Evolutionary conservation across 2,888 invertebrate species (phyloP).

Genomic region (Ormyrus nitidulus): DNA sequence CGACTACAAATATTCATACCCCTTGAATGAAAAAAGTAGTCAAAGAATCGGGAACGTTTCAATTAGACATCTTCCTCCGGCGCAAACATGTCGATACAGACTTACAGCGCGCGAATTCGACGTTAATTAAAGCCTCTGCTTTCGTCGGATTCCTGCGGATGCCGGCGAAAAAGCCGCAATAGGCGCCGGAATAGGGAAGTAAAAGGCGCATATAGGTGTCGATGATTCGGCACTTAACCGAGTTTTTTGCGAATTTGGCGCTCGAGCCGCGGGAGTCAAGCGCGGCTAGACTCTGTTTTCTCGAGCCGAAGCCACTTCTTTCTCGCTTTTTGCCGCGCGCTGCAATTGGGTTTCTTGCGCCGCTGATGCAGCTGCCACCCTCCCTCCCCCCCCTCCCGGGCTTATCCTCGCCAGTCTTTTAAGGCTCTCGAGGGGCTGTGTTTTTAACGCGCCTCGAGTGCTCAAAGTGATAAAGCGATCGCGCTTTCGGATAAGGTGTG

Average conservation of each 20-base stretch:
- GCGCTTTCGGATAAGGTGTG: no score
- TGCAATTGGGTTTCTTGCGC: slow-evolving; percentile 6
- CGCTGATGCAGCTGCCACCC: slow-evolving; percentile 5
- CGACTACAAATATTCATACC: no score
- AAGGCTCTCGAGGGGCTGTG: background rate
- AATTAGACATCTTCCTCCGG: no score
- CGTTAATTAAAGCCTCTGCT: slow-evolving; percentile 23
- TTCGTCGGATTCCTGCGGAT: background rate
- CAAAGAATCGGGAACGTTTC: no score
- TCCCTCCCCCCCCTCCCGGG: background rate
- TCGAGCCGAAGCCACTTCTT: background rate
- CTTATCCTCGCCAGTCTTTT: background rate
- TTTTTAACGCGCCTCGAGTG: background rate
- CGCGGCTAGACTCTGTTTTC: slow-evolving; percentile 5
- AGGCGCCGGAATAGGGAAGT: no score
- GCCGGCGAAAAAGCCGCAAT: no score
- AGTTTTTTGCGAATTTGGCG: slow-evolving; percentile 19
- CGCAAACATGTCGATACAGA: no score
- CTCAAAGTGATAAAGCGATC: no score
- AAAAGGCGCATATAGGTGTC: background rate
- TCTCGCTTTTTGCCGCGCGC: background rate
- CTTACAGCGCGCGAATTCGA: background rate
- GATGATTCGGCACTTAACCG: slow-evolving; percentile 48
- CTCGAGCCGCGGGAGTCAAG: no score
- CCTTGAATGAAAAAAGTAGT: no score